Conservation (phyloP, 2,797 vertebrate species). For the Astyanax mexicanus region DNA sequence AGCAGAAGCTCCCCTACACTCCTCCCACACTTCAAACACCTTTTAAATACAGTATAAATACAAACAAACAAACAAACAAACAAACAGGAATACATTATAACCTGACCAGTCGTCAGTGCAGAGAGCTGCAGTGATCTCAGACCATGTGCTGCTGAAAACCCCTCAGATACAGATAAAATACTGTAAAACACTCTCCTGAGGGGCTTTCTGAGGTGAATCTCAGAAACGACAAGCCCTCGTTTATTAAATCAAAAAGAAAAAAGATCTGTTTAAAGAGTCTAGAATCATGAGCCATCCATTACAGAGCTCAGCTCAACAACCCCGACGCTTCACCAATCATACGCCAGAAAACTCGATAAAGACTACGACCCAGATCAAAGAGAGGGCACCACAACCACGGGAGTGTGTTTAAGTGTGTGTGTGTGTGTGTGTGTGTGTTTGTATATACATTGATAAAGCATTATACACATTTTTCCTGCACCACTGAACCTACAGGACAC, state of each 20-base stretch:
- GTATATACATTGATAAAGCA: too few species aligned
- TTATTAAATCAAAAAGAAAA: constrained; percentile 55
- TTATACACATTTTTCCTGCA: too few species aligned
- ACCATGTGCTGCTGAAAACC: constrained; percentile 5
- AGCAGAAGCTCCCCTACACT: constrained; percentile 58
- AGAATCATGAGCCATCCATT: constrained; percentile 63
- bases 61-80: background rate
- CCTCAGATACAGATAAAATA: constrained; percentile 25
- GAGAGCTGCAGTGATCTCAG: constrained; percentile 21
- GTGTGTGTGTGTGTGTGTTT: constrained; percentile 16
- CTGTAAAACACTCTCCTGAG: constrained; percentile 52
- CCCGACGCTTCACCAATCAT: constrained; percentile 55
- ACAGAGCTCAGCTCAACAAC: constrained; percentile 53
- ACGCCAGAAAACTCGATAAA: constrained; percentile 46
- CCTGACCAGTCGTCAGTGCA: constrained; percentile 33
- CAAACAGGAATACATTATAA: too few species aligned
- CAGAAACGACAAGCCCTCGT: constrained; percentile 50
- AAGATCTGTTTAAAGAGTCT: constrained; percentile 50
- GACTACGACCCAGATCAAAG: constrained; percentile 53
- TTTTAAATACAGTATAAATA: constrained; percentile 1
- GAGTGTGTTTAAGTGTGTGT: constrained; percentile 10
- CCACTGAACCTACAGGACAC: too few species aligned
- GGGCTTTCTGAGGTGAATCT: constrained; percentile 52
- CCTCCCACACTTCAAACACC: constrained; percentile 34
- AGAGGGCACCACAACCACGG: background rate